phyloP scores from a whole-genome alignment of 2,113 vertebrate genomes.

The Zosterops borbonicus region DNA sequence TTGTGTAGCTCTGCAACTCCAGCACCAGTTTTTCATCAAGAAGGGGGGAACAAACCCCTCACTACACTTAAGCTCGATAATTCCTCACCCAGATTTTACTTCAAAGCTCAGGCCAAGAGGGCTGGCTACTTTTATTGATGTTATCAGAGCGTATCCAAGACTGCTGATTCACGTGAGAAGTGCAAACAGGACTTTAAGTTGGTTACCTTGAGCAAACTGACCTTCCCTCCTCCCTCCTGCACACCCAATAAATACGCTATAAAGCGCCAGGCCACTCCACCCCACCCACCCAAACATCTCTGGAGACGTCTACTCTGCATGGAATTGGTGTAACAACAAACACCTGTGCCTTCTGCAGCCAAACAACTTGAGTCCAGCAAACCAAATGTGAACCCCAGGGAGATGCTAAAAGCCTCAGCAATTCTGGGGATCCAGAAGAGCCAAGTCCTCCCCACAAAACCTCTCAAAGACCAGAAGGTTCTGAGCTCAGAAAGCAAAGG shows the following conservation, averaged over 20 bases:
- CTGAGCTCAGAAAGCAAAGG: neutral
- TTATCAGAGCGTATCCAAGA: neutral
- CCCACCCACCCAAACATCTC: neutral
- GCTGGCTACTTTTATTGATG: neutral
- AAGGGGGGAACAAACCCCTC: neutral
- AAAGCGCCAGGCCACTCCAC: neutral
- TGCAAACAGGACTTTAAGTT: neutral
- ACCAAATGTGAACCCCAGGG: neutral
- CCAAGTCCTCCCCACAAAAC: neutral
- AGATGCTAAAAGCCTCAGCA: neutral
- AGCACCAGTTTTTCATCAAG: neutral
- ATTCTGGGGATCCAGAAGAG: neutral
- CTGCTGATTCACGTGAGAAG: neutral
- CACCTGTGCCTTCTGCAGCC: neutral
- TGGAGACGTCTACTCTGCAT: neutral
- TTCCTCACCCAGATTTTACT: neutral
- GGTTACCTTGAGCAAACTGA: neutral
- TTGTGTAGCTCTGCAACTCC: neutral
- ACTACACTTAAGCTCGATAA: neutral
- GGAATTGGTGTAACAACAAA: neutral
- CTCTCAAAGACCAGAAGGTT: neutral
- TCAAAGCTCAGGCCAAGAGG: neutral
- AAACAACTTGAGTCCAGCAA: neutral
- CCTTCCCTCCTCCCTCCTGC: neutral
- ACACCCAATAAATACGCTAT: neutral